phyloP scores from a whole-genome alignment of 2,888 invertebrate species.

The Alloscopus bannaensis region DNA sequence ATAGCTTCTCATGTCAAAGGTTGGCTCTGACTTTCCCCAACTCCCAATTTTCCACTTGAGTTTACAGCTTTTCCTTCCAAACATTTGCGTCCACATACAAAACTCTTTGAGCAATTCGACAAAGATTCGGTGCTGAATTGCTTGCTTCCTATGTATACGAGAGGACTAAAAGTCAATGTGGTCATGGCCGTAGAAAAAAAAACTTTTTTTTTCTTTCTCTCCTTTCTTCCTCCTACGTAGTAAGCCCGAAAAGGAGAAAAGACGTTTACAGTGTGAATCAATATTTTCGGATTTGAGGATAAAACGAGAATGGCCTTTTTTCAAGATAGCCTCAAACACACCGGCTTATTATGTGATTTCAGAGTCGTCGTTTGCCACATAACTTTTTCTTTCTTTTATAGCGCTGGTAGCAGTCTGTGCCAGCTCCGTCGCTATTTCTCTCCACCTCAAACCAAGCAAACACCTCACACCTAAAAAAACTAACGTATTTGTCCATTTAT shows the following conservation, averaged over 20 bases:
- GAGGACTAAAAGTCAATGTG: no score
- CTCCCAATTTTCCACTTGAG: neutral
- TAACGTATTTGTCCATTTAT: slow-evolving; percentile 51
- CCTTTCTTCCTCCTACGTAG: no score
- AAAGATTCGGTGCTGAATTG: no score
- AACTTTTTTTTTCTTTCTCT: neutral
- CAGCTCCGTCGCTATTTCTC: slow-evolving; percentile 45
- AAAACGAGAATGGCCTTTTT: slow-evolving; percentile 36
- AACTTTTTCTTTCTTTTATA: no score
- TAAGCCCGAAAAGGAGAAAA: no score
- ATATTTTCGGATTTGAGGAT: slow-evolving; percentile 33
- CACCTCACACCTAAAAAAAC: no score
- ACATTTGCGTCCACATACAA: neutral
- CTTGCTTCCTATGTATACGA: no score
- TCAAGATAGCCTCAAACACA: slow-evolving; percentile 6
- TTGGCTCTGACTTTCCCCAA: slow-evolving; percentile 9
- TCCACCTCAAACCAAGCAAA: no score
- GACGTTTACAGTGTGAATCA: slow-evolving; percentile 35
- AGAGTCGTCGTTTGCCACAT: slow-evolving; percentile 27
- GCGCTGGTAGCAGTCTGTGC: slow-evolving; percentile 58
- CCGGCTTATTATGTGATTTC: slow-evolving; percentile 45
- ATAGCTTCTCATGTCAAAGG: slow-evolving; percentile 60
- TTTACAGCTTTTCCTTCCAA: neutral
- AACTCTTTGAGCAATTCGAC: no score
- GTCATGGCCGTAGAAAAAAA: neutral